These are phyloP conservation scores for Psittacula cyanocephala DNA, from an alignment of 2,113 vertebrate species.

Conservation along the genomic window DNA sequence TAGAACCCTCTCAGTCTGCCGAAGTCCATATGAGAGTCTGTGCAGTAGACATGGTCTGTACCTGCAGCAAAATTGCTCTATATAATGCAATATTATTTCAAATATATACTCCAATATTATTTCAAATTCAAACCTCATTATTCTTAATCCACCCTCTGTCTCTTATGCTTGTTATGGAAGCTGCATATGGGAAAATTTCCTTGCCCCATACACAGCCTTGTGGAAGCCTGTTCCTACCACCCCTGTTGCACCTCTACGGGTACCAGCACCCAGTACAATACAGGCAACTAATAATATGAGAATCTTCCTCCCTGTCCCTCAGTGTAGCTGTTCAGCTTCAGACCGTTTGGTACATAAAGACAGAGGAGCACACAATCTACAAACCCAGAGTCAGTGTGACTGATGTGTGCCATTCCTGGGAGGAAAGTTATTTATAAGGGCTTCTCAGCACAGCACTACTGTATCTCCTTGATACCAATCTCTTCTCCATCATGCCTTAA, in stretches of 20 bases:
- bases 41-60: neutral
- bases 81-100: neutral
- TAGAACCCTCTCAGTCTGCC: neutral
- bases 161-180: neutral
- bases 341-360: neutral
- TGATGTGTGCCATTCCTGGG: neutral
- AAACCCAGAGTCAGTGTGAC: accelerated
- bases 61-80: neutral
- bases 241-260: accelerated
- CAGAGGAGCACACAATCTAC: neutral
- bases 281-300: neutral
- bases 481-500: neutral
- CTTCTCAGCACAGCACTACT: neutral
- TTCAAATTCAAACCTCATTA: neutral
- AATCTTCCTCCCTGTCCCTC: neutral
- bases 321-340: neutral
- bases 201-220: neutral
- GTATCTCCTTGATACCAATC: neutral
- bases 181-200: neutral
- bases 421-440: neutral
- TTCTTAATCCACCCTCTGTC: neutral
- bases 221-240: neutral
- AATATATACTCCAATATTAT: neutral
- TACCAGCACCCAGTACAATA: neutral
- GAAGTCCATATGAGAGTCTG: neutral